Conservation (phyloP, 2,888 invertebrate species). For the Aphrophora alni region DNA sequence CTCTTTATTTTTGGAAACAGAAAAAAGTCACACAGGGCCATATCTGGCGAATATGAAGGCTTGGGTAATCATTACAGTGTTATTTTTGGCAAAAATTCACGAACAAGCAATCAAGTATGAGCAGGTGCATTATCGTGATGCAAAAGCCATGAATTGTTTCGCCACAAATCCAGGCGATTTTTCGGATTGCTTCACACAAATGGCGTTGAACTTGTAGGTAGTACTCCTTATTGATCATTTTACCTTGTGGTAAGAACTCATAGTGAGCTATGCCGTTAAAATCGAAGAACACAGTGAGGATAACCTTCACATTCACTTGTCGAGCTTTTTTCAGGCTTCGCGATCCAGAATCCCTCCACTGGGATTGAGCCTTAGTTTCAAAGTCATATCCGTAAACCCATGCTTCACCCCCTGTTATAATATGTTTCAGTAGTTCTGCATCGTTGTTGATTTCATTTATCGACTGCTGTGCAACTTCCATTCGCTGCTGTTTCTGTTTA, state of each 20-base stretch:
- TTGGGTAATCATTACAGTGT: slow-evolving; percentile 1
- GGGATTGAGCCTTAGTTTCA: slow-evolving; percentile 37
- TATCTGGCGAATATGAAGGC: slow-evolving; percentile 9
- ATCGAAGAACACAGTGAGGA: slow-evolving; percentile 45
- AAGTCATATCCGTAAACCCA: slow-evolving; percentile 51
- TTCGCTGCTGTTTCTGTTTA: slow-evolving; percentile 40
- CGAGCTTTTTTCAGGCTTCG: slow-evolving; percentile 53
- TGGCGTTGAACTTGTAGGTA: slow-evolving; percentile 14
- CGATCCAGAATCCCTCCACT: slow-evolving; percentile 22
- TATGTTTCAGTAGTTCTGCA: slow-evolving; percentile 45
- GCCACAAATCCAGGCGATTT: slow-evolving; percentile 32
- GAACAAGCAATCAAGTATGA: slow-evolving; percentile 19
- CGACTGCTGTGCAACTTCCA: slow-evolving; percentile 45
- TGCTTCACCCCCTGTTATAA: slow-evolving; percentile 52
- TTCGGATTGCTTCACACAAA: slow-evolving; percentile 43
- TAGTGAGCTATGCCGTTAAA: slow-evolving; percentile 47
- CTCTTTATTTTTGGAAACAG: slow-evolving; percentile 2
- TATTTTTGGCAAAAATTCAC: slow-evolving; percentile 9
- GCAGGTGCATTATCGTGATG: slow-evolving; percentile 41
- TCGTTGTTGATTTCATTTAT: slow-evolving; percentile 39
- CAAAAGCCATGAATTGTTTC: slow-evolving; percentile 36
- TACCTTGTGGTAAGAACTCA: slow-evolving; percentile 6
- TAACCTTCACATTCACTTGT: slow-evolving; percentile 43
- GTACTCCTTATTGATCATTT: slow-evolving; percentile 9
- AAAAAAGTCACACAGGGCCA: background rate